phyloP scores from a whole-genome alignment of 2,113 vertebrate genomes.

The Bos indicus region DNA sequence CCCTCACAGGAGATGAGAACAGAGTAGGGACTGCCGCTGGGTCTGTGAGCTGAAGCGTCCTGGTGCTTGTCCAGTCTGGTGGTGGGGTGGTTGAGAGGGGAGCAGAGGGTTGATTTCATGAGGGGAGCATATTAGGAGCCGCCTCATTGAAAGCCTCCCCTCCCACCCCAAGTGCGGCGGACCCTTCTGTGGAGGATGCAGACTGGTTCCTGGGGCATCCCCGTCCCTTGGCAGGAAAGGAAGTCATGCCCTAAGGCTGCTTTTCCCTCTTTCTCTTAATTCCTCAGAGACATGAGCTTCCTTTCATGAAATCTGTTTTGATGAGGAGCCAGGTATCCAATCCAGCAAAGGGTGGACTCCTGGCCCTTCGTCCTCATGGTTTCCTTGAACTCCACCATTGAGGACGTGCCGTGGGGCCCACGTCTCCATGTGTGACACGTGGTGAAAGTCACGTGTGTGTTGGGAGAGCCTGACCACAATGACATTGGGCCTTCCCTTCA shows the following conservation, averaged over 20 bases:
- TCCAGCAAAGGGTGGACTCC: background rate
- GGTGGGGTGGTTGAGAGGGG: background rate
- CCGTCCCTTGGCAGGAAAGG: background rate
- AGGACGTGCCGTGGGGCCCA: fast-evolving
- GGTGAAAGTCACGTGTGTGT: background rate
- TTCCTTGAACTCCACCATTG: background rate
- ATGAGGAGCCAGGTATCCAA: background rate
- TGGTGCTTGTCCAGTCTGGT: background rate
- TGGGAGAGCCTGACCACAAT: background rate
- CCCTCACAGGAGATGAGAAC: background rate
- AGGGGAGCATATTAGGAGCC: background rate
- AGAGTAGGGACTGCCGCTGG: no score
- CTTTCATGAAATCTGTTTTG: background rate
- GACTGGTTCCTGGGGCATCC: background rate
- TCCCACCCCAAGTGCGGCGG: background rate
- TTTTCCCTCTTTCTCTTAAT: background rate
- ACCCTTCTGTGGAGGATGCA: background rate
- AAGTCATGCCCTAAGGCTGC: background rate
- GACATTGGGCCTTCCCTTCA: background rate
- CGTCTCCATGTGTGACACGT: background rate
- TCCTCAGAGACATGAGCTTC: background rate
- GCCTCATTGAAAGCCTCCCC: background rate
- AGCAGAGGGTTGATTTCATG: background rate
- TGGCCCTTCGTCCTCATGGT: background rate
- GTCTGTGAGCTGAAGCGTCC: background rate